phyloP scores from a whole-genome alignment of 2,113 vertebrate genomes.

The Meleagris gallopavo region DNA sequence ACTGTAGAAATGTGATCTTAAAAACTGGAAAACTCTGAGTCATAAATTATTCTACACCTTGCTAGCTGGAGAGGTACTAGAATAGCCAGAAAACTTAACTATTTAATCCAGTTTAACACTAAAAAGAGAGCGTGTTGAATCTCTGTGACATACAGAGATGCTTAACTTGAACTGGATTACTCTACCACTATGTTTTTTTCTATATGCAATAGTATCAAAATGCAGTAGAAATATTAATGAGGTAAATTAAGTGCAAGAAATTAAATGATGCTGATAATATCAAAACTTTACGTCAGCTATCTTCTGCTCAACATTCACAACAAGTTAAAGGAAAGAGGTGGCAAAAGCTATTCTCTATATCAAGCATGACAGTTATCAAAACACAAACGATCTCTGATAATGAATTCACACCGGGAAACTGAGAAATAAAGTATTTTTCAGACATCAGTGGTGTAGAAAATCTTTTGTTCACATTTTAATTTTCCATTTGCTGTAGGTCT shows the following conservation, averaged over 20 bases:
- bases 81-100: background rate
- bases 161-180: background rate
- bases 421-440: conserved; percentile 49
- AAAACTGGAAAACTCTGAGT: background rate
- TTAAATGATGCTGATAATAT: conserved; percentile 37
- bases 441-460: conserved; percentile 43
- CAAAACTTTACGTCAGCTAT: conserved; percentile 9
- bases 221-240: conserved; percentile 51
- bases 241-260: conserved; percentile 44
- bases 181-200: background rate
- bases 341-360: background rate
- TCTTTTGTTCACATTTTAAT: conserved; percentile 47
- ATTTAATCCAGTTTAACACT: background rate
- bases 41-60: background rate
- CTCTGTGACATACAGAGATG: background rate
- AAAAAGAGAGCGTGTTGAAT: background rate
- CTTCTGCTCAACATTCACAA: background rate
- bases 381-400: conserved; percentile 51
- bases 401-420: conserved; percentile 61
- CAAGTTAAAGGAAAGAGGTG: conserved; percentile 26
- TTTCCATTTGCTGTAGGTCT: conserved; percentile 61
- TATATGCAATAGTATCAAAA: background rate
- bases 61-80: background rate
- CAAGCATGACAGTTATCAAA: background rate
- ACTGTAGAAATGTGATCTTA: background rate